A percentile compares a stretch with the other conserved stretches of the same genome.
Evolutionary conservation across 2,113 vertebrate species (phyloP).

Genomic region (Tichodroma muraria): DNA sequence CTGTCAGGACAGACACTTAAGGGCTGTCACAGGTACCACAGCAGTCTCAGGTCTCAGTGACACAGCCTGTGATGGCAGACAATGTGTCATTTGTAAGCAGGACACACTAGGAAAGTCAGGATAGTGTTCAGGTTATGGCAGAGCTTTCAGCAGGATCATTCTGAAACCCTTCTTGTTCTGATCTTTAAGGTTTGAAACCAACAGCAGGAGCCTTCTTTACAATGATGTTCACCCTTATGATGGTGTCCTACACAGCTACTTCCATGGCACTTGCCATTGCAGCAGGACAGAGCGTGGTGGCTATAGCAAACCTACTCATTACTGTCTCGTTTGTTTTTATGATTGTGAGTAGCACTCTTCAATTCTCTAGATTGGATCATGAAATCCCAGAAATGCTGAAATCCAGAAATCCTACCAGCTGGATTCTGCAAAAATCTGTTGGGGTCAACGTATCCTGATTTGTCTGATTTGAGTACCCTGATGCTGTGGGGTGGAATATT

Average conservation of each 20-base stretch:
- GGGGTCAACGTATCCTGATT: neutral
- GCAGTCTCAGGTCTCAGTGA: neutral
- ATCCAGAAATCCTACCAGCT: neutral
- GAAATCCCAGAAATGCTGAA: neutral
- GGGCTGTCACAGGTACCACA: neutral
- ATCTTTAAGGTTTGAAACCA: conserved; percentile 77
- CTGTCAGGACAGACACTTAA: neutral
- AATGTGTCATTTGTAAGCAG: neutral
- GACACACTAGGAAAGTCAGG: accelerated
- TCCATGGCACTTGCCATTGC: conserved; percentile 87
- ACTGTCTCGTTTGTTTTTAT: conserved; percentile 90
- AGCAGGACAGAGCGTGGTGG: conserved; percentile 81
- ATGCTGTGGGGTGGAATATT: neutral
- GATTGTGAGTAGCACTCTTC: conserved; percentile 76
- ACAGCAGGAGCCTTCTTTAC: conserved; percentile 77
- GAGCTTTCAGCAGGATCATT: neutral
- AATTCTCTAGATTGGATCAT: neutral
- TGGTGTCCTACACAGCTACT: conserved; percentile 84
- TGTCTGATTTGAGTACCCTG: neutral
- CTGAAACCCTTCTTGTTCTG: neutral
- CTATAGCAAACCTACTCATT: conserved; percentile 85
- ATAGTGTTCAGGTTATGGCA: neutral
- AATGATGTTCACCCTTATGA: conserved; percentile 79
- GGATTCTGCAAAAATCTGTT: neutral
- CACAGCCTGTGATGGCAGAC: neutral